Conservation (phyloP, 2,113 vertebrate genomes). For the Mirza zaza region DNA sequence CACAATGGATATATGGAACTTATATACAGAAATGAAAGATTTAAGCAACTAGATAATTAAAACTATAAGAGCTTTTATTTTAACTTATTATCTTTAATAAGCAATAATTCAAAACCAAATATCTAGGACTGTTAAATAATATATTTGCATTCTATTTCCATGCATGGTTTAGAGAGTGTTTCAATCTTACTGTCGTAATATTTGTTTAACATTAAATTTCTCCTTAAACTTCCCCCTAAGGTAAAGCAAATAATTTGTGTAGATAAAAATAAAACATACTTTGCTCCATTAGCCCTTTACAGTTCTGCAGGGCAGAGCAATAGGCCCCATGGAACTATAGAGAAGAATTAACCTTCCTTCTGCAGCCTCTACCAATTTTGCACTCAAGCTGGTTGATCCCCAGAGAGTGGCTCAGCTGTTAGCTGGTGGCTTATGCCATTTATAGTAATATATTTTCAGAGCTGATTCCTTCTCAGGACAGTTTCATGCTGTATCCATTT, state of each 20-base stretch:
- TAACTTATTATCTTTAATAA: not conserved
- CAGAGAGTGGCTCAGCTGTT: slow-evolving; percentile 48
- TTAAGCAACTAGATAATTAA: not conserved
- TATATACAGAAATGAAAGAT: not conserved
- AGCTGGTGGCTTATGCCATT: slow-evolving; percentile 20
- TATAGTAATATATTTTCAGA: slow-evolving; percentile 42
- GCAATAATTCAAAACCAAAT: not conserved
- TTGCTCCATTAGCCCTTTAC: slow-evolving; percentile 20
- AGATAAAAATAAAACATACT: slow-evolving; percentile 46
- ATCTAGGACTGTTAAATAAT: not conserved
- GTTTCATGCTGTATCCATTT: not conserved
- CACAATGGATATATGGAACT: not conserved
- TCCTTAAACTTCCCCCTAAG: not conserved
- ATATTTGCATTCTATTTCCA: not conserved
- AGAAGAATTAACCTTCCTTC: slow-evolving; percentile 19
- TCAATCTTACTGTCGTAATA: not conserved
- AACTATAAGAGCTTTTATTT: not conserved
- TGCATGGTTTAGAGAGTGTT: not conserved
- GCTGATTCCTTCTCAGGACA: not conserved
- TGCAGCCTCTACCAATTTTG: not conserved
- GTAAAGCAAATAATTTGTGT: slow-evolving; percentile 15
- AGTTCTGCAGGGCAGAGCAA: not conserved
- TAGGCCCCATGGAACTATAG: not conserved
- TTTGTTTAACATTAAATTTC: slow-evolving; percentile 9
- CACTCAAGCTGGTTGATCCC: slow-evolving; percentile 12